A percentile compares a stretch with the other conserved stretches of the same genome.
phyloP scores from a whole-genome alignment of 2,888 invertebrate species.

The Sepiola atlantica region DNA sequence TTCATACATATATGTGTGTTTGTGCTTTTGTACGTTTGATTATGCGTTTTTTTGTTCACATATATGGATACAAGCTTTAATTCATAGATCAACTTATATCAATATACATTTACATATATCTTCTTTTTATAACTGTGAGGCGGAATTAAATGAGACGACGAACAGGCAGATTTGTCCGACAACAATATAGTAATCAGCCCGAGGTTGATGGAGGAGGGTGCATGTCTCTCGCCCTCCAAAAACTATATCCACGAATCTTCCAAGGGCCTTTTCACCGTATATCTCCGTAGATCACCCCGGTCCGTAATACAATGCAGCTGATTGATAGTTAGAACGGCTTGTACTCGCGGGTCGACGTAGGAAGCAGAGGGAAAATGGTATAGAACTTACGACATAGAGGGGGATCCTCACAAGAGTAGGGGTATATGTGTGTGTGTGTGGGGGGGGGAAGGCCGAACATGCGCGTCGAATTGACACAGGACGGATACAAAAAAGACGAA shows the following conservation, averaged over 20 bases:
- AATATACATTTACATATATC: background rate
- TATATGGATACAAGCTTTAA: background rate
- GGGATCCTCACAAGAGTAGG: background rate
- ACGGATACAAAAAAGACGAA: background rate
- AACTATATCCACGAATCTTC: background rate
- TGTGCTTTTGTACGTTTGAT: too few species aligned
- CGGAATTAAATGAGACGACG: background rate
- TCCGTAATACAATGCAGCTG: slow-evolving; percentile 7
- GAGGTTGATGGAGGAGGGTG: background rate
- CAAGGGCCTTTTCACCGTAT: background rate
- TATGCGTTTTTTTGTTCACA: background rate
- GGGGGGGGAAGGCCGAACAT: background rate
- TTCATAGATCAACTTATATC: background rate
- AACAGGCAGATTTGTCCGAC: background rate
- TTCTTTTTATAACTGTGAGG: background rate
- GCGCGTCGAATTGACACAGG: background rate
- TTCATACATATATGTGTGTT: background rate
- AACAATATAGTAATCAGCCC: background rate
- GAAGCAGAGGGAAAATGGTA: background rate
- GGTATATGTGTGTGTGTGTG: too few species aligned
- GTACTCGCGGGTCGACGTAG: background rate
- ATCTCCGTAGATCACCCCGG: background rate
- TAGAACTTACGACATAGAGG: background rate
- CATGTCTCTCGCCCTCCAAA: background rate
- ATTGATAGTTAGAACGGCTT: slow-evolving; percentile 21